Base-by-base conservation (phyloP, 2,797 vertebrate genomes). In the Lophotriccus pileatus region DNA sequence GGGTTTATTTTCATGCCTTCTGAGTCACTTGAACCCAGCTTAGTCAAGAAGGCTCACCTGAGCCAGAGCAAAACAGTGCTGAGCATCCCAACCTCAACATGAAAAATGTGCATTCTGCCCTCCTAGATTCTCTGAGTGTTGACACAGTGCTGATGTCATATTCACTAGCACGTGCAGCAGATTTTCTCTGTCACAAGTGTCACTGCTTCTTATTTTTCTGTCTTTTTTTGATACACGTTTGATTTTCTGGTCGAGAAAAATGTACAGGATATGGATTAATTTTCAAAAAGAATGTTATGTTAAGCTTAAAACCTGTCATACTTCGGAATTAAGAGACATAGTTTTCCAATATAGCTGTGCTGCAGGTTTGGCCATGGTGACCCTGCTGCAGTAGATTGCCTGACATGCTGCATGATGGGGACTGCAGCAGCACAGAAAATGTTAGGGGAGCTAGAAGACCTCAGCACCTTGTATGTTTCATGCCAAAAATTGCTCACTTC, bases 391-490 rank as follows among this genome's bases (percentile, higher is more conserved):
- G 41, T 4, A 62, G 11, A 41, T 21, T 68, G 10, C 28, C 50
- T 47, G n/a, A 63, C 12, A 18, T 39, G 6, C 46, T 84, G 41
- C 0, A 0, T 50, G 27, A 28, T 24, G 44, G 24, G 19, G 7
- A 43, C 58, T 69, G 50, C 21, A n/a, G 56, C 41, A 90, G 46
- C 37, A 53, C 11, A 58, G n/a, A 11, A 59, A 53, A 53, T n/a
- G 6, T 19, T 56, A 55, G 9, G 25, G 39, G 20, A 58, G 14
- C 7, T 58, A n/a, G 30, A 85, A 68, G 25, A 82, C 55, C 20
- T 68, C 34, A 32, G 25, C 5, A 79, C 5, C 34, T 81, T 13
- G 6, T 75, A 32, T 7, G 7, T 81, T 74, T 36, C 44, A 23
- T 58, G 34, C 27, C 36, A 74, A 28, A 44, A 44, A 22, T 20